A percentile compares a stretch with the other conserved stretches of the same genome.
These are phyloP conservation scores for Drosophila ezoana DNA, from an alignment of 2,888 invertebrate species.

Conservation along the genomic window DNA sequence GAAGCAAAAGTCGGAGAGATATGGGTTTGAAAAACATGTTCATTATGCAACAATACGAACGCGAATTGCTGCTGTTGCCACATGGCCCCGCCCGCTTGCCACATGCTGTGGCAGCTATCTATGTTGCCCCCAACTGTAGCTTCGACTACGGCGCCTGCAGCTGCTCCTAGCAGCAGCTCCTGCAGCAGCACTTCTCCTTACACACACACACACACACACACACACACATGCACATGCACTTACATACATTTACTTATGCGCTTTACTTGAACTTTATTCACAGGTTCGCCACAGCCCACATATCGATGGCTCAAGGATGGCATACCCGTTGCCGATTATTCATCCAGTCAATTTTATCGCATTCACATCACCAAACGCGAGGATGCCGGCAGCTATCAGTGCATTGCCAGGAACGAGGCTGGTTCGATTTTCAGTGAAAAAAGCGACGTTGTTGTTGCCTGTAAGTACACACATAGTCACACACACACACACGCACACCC, in stretches of 20 bases:
- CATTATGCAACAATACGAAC: slow-evolving; percentile 62
- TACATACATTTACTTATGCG: slow-evolving; percentile 3
- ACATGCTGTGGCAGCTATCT: slow-evolving; percentile 8
- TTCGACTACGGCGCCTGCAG: background rate
- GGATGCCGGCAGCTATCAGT: slow-evolving; percentile 96
- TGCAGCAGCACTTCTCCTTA: slow-evolving; percentile 2
- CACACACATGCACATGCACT: background rate
- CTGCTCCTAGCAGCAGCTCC: slow-evolving; percentile 1
- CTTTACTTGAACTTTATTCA: slow-evolving; percentile 35
- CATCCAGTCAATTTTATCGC: slow-evolving; percentile 92
- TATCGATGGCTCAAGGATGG: slow-evolving; percentile 97
- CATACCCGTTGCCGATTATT: slow-evolving; percentile 91
- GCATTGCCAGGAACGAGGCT: slow-evolving; percentile 95
- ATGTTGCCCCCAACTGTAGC: background rate
- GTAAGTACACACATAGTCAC: slow-evolving; percentile 87
- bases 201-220: background rate
- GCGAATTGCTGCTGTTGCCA: slow-evolving; percentile 26
- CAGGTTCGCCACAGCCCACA: slow-evolving; percentile 92
- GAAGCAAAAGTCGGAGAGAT: slow-evolving; percentile 9
- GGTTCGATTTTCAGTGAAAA: slow-evolving; percentile 97
- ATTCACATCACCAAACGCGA: slow-evolving; percentile 92
- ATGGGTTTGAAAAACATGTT: slow-evolving; percentile 49
- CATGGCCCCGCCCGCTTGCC: background rate
- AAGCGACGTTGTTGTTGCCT: slow-evolving; percentile 95
- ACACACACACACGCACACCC: background rate